A percentile compares a stretch with the other conserved stretches of the same genome.
phyloP scores from a whole-genome alignment of 2,888 invertebrate species.

The Morinoia aosen region DNA sequence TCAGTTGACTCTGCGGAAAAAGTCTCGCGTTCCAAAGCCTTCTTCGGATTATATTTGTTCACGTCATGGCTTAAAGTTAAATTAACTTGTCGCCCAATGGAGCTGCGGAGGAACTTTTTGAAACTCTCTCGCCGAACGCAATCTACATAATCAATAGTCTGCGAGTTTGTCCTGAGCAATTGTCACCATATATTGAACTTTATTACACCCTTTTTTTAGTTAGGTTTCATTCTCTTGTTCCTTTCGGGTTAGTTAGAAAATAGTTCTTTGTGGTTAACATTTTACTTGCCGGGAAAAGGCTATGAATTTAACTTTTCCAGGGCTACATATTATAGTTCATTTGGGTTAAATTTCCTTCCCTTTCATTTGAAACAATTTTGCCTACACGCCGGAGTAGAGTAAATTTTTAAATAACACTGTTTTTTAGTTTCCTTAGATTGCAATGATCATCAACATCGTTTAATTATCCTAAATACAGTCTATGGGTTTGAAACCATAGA shows the following conservation, averaged over 20 bases:
- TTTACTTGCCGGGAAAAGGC: not conserved
- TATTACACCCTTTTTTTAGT: not conserved
- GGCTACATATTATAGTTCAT: not conserved
- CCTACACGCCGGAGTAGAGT: not conserved
- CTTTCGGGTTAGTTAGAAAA: not conserved
- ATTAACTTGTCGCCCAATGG: constrained; percentile 27
- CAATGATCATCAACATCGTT: not conserved
- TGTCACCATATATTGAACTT: not conserved
- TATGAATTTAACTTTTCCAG: not conserved
- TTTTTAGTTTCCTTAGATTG: not conserved
- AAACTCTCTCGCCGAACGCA: not conserved
- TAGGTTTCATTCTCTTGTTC: not conserved
- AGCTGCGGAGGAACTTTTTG: not conserved
- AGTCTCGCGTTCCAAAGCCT: not conserved
- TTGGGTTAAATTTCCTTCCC: not conserved
- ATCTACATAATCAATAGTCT: not conserved
- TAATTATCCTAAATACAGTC: not conserved
- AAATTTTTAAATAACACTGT: not conserved
- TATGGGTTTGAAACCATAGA: not conserved
- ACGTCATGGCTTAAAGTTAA: constrained; percentile 40
- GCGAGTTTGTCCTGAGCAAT: not conserved
- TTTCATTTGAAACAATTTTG: not conserved
- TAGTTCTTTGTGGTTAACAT: not conserved
- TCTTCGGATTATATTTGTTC: constrained; percentile 25
- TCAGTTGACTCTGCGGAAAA: not conserved